phyloP scores from a whole-genome alignment of 2,888 invertebrate species.

The Epistrophe eligans region DNA sequence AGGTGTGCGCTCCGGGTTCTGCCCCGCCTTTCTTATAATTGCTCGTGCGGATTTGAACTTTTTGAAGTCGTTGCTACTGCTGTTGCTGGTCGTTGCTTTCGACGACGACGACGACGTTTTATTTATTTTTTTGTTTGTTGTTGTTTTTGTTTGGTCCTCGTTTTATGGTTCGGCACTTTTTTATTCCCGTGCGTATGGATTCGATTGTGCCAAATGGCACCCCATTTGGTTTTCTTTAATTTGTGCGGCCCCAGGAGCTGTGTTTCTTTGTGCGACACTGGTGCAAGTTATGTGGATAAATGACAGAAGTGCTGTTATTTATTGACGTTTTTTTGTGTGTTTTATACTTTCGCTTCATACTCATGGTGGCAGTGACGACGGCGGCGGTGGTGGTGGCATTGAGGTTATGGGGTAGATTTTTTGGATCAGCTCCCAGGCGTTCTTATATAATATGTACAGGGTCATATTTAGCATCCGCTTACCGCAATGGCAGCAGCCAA shows the following conservation, averaged over 20 bases:
- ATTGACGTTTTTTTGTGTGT: slow-evolving; percentile 77
- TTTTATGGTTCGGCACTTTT: slow-evolving; percentile 67
- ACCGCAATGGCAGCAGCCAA: slow-evolving; percentile 72
- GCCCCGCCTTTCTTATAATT: slow-evolving; percentile 70
- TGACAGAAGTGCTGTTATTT: slow-evolving; percentile 84
- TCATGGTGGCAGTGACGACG: not conserved
- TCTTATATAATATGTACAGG: slow-evolving; percentile 22
- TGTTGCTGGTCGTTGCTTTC: slow-evolving; percentile 38
- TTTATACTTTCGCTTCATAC: slow-evolving; percentile 54
- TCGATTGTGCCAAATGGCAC: slow-evolving; percentile 76
- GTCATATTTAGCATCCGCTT: slow-evolving; percentile 75
- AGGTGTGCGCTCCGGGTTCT: slow-evolving; percentile 54
- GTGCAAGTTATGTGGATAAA: slow-evolving; percentile 83
- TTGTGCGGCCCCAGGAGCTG: slow-evolving; percentile 68
- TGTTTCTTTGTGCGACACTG: slow-evolving; percentile 76
- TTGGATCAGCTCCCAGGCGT: slow-evolving; percentile 61
- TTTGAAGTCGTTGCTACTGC: slow-evolving; percentile 57
- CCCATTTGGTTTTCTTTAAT: slow-evolving; percentile 76
- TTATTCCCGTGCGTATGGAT: slow-evolving; percentile 70
- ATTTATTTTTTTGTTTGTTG: slow-evolving; percentile 3
- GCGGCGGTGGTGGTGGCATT: not conserved
- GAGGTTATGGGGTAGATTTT: slow-evolving; percentile 63
- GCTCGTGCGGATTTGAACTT: slow-evolving; percentile 75
- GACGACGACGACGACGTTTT: slow-evolving; percentile 20
- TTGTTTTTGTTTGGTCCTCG: slow-evolving; percentile 37